Evolutionary conservation across 2,888 invertebrate genomes (phyloP).

Genomic region (Diarsia brunnea): DNA sequence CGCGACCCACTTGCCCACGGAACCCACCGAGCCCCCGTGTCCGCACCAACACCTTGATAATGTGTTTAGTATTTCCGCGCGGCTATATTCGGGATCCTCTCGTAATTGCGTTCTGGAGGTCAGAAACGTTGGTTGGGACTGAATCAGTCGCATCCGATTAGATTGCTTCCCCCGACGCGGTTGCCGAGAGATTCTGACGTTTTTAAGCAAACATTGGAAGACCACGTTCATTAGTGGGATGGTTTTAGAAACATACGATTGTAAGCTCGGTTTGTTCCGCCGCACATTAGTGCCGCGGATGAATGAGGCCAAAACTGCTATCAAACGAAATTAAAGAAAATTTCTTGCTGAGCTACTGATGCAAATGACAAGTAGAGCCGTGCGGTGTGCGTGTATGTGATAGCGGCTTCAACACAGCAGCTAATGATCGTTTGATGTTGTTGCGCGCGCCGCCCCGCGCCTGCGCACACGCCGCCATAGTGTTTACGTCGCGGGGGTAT

Average conservation of each 20-base stretch:
- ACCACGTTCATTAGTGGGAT: conserved; percentile 29
- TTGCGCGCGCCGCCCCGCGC: conserved; percentile 60
- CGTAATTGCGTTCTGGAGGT: conserved; percentile 36
- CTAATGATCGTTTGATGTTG: conserved; percentile 59
- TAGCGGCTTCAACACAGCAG: conserved; percentile 53
- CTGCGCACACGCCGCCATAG: conserved; percentile 62
- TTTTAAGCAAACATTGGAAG: conserved; percentile 30
- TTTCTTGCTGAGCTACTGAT: conserved; percentile 38
- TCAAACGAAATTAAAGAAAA: conserved; percentile 41
- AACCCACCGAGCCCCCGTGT: conserved; percentile 35
- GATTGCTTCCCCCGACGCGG: conserved; percentile 4
- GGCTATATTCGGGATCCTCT: conserved; percentile 38
- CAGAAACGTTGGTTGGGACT: conserved; percentile 19
- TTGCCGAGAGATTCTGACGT: conserved; percentile 3
- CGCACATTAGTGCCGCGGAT: conserved; percentile 27
- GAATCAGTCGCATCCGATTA: conserved; percentile 18
- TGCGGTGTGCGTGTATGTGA: conserved; percentile 39
- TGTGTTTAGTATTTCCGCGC: conserved; percentile 42
- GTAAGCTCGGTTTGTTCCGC: conserved; percentile 49
- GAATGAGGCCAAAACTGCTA: conserved; percentile 49
- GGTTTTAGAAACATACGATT: conserved; percentile 34
- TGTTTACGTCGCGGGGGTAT: conserved; percentile 86
- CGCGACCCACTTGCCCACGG: conserved; percentile 64
- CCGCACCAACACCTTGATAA: conserved; percentile 19
- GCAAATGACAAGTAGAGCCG: conserved; percentile 37